phyloP scores from a whole-genome alignment of 2,888 invertebrate genomes.

The Bhutanitis thaidina region DNA sequence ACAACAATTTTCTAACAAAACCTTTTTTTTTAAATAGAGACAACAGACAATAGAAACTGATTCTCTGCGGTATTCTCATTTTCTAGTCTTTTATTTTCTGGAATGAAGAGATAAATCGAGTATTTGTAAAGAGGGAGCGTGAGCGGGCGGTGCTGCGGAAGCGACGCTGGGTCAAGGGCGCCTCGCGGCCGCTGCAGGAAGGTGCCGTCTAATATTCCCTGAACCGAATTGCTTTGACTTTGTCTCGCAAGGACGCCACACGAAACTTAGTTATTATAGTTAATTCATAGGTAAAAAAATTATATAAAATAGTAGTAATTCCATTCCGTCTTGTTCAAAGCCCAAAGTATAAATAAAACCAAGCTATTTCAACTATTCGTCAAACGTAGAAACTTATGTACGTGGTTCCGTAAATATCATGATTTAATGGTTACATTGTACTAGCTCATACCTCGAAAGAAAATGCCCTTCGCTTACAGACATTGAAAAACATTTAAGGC shows the following conservation, averaged over 20 bases:
- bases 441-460: too few relatives aligned
- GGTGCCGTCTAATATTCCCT: constrained; percentile 17
- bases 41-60: constrained; percentile 12
- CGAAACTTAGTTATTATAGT: background rate
- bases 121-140: constrained; percentile 35
- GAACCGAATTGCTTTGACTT: constrained; percentile 8
- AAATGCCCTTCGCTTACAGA: too few relatives aligned
- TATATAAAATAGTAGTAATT: background rate
- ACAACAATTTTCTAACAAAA: constrained; percentile 10
- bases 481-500: too few relatives aligned
- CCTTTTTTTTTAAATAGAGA: background rate
- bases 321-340: background rate
- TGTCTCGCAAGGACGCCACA: constrained; percentile 11
- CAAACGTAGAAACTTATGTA: too few relatives aligned
- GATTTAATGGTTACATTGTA: too few relatives aligned
- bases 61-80: constrained; percentile 11
- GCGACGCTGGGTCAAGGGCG: constrained; percentile 59
- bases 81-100: constrained; percentile 19
- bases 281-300: background rate
- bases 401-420: too few relatives aligned
- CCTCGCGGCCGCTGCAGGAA: constrained; percentile 33
- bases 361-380: too few relatives aligned
- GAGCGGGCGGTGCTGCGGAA: constrained; percentile 40
- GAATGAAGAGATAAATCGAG: constrained; percentile 29
- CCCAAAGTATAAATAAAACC: too few relatives aligned